phyloP scores from a whole-genome alignment of 2,888 invertebrate species.

The Agrochola circellaris region DNA sequence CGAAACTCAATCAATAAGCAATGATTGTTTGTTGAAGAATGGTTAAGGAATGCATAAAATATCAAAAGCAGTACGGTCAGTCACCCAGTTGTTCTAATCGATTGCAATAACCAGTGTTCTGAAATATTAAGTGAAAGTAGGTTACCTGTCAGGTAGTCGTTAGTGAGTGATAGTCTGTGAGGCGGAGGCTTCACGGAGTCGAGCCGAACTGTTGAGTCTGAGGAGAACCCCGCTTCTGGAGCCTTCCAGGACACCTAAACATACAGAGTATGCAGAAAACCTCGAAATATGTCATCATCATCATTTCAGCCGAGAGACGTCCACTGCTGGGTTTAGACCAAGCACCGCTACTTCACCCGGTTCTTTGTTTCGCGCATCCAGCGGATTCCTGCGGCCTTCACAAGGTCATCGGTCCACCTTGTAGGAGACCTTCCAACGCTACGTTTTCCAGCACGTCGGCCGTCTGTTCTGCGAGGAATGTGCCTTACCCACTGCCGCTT shows the following conservation, averaged over 20 bases:
- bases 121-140: constrained; percentile 21
- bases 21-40: constrained; percentile 31
- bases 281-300: background rate
- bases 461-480: no score
- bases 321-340: no score
- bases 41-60: constrained; percentile 43
- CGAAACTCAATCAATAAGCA: constrained; percentile 48
- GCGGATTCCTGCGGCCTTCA: no score
- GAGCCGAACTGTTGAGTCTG: constrained; percentile 84
- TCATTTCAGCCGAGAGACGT: no score
- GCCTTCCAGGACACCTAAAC: constrained; percentile 88
- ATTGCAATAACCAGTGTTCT: constrained; percentile 25
- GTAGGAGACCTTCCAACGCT: no score
- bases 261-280: background rate
- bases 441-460: no score
- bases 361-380: no score
- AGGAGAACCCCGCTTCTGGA: constrained; percentile 85
- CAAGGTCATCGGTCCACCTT: no score
- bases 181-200: constrained; percentile 82
- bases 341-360: no score
- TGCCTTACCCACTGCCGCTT: no score
- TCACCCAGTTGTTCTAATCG: constrained; percentile 48
- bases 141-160: constrained; percentile 88
- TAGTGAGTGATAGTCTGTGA: constrained; percentile 89
- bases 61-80: constrained; percentile 53